A percentile compares a stretch with the other conserved stretches of the same genome.
phyloP scores from a whole-genome alignment of 2,888 invertebrate genomes.

The Lepidochrysops patricia region DNA sequence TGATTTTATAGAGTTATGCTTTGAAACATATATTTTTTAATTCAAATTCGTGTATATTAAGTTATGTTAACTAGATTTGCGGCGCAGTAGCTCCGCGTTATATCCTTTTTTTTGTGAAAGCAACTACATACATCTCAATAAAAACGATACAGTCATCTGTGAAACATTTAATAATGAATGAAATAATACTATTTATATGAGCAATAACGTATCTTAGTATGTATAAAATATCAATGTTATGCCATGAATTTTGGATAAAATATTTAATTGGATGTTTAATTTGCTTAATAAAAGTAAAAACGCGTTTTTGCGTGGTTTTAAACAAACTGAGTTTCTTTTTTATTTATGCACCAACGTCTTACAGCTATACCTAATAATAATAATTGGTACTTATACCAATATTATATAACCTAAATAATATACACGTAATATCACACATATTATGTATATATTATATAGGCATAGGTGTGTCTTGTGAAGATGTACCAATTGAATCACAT shows the following conservation, averaged over 20 bases:
- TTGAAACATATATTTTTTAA: background rate
- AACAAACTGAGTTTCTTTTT: conserved; percentile 46
- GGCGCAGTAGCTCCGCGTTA: background rate
- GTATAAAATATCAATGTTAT: conserved; percentile 47
- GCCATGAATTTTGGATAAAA: conserved; percentile 62
- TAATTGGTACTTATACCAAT: too few species aligned
- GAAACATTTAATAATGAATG: too few species aligned
- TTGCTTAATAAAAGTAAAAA: conserved; percentile 60
- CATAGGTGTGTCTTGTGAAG: too few species aligned
- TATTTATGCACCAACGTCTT: conserved; percentile 7
- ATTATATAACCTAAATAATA: too few species aligned
- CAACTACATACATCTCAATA: background rate
- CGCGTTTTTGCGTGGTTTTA: conserved; percentile 71
- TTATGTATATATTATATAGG: too few species aligned
- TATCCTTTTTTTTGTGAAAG: background rate
- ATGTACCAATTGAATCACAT: too few species aligned
- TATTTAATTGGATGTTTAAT: conserved; percentile 53
- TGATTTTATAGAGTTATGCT: background rate
- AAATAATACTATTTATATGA: conserved; percentile 9
- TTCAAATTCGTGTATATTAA: background rate
- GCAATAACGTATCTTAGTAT: conserved; percentile 10
- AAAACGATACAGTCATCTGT: too few species aligned
- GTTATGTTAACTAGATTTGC: background rate
- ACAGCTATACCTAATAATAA: too few species aligned
- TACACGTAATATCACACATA: too few species aligned